Base-by-base conservation (phyloP, 2,888 invertebrate species). In the Disparrhopalites patrizii region DNA sequence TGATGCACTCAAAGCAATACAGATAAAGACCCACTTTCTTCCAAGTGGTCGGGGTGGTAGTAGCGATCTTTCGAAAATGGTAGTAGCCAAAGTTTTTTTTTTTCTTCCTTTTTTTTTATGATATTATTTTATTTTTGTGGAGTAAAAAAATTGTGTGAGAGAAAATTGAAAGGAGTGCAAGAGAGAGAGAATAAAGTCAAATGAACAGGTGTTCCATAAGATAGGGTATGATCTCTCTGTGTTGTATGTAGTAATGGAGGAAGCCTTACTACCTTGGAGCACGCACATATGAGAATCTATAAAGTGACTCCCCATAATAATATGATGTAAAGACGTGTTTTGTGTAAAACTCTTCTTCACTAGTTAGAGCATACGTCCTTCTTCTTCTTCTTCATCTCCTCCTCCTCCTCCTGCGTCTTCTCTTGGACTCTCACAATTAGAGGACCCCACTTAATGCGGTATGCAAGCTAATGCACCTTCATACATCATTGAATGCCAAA, bases 91-190 rank as follows among this genome's bases (percentile, higher is more conserved):
- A n/a, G n/a, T n/a, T n/a, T n/a, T n/a, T n/a, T n/a, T n/a, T n/a
- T n/a, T n/a, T n/a, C n/a, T n/a, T n/a, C n/a, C n/a, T n/a, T n/a
- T n/a, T n/a, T n/a, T n/a, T n/a, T n/a, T n/a, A n/a, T n/a, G n/a
- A n/a, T n/a, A n/a, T 43, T 58, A 47, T 58, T 58, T 58, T 58
- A 58, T 58, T 58, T 58, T 58, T 27, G 57, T 43, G 38, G n/a
- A 43, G n/a, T 18, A 7, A 36, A 15, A 36, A 36, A 15, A 36
- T 15, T 36, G 36, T 36, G 36, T 15, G 15, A 15, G 36, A 36
- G 36, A 36, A 10, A 15, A 36, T 7, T 36, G 36, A 10, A 20
- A 43, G 2, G 36, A 31, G 3, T 36, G 15, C 33, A 36, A 20
- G 55, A 23, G 36, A 4, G 36, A 31, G 27, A 50, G 25, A 18